Conservation (phyloP, 2,113 vertebrate species). For the Dicaeum eximium region DNA sequence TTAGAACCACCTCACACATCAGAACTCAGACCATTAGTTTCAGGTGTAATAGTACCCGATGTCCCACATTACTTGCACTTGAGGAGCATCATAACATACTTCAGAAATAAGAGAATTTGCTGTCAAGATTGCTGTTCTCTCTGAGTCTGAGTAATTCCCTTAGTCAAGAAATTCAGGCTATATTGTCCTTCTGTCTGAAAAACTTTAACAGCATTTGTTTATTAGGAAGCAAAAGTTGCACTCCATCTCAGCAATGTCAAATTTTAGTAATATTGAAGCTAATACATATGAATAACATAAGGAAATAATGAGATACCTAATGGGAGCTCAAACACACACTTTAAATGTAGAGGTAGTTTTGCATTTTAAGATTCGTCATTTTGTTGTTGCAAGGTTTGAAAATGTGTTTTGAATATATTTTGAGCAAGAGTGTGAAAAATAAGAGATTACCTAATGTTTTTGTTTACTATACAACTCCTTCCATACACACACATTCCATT, state of each 20-base stretch:
- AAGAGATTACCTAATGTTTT: background rate
- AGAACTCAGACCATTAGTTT: fast-evolving
- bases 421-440: slow-evolving; percentile 34
- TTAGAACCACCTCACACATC: background rate
- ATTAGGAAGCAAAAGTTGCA: slow-evolving; percentile 10
- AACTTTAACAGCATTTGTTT: background rate
- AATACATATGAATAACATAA: background rate
- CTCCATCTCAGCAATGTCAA: slow-evolving; percentile 16
- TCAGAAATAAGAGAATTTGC: background rate
- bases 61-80: background rate
- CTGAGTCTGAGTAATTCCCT: background rate
- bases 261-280: slow-evolving; percentile 9
- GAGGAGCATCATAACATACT: background rate
- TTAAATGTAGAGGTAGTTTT: slow-evolving; percentile 22
- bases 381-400: slow-evolving; percentile 41
- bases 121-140: background rate
- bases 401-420: slow-evolving; percentile 31
- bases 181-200: background rate
- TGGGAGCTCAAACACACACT: background rate
- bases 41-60: background rate
- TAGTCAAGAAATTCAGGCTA: background rate
- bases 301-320: slow-evolving; percentile 17
- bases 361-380: slow-evolving; percentile 21
- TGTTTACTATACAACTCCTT: background rate
- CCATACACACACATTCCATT: background rate